Percentiles rank a stretch among this genome's conserved stretches.
These are phyloP conservation scores for Nematopogon swammerdamellus DNA, from an alignment of 2,888 invertebrate species.

Conservation along the genomic window DNA sequence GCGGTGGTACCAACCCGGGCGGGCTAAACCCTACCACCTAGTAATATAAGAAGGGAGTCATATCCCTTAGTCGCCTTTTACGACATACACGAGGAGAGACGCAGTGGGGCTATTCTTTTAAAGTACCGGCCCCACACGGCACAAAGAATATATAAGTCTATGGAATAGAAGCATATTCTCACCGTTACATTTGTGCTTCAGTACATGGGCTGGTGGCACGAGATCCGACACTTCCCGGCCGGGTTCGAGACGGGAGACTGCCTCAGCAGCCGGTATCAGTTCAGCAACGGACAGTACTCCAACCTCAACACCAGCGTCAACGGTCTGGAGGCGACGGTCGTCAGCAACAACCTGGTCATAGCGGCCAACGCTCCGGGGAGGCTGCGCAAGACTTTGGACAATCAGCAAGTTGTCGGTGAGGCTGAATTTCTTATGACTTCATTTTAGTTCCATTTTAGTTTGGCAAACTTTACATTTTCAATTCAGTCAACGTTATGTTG, in stretches of 20 bases:
- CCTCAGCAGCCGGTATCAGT: conserved; percentile 24
- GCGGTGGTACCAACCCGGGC: no score
- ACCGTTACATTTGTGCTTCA: no score
- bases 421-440: not conserved
- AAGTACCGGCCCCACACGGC: no score
- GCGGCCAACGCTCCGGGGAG: conserved; percentile 19
- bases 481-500: no score
- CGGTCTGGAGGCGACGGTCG: conserved; percentile 16
- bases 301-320: conserved; percentile 26
- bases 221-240: conserved; percentile 31
- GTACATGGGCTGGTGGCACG: conserved; percentile 42
- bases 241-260: conserved; percentile 23
- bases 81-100: no score
- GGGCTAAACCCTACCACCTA: no score
- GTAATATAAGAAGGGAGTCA: no score
- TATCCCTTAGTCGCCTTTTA: no score
- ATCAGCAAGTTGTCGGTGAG: conserved; percentile 16
- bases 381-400: conserved; percentile 20
- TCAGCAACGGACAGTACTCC: conserved; percentile 16
- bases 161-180: no score
- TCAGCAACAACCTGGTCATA: conserved; percentile 19
- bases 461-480: no score
- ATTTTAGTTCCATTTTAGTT: not conserved
- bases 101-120: no score
- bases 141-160: no score